Evolutionary conservation across 2,113 vertebrate genomes (phyloP), one percentile per base, ranked within the genome.

Genomic region (Enhydra lutris): DNA sequence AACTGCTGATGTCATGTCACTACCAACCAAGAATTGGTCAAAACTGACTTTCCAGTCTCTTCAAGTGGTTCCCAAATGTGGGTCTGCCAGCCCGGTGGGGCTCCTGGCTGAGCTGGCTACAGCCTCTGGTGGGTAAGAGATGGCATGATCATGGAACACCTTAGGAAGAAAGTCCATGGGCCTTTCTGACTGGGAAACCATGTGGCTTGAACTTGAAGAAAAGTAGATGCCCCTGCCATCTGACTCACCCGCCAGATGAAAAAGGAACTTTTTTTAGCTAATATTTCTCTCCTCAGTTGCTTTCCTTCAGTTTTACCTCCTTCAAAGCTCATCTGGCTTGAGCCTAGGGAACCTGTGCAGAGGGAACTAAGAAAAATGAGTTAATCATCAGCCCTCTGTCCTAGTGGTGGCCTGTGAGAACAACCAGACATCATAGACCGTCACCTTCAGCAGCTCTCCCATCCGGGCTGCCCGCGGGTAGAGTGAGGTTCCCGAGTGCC

Each of bases 151-250:
- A 0, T 57, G 79, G 69, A 50, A 26, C 7, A 15, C 65, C 95
- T 96, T 81, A 82, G 80, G 86, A 97, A 92, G 79, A 92, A 95
- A 95, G 82, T 78, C 87, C 42, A 10, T 7, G 50, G 61, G 69
- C n/a, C 52, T 88, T 94, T 88, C 95, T 90, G 86, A 92, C 31
- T 24, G 47, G 55, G 95, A 59, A 94, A 82, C 74, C 95, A 69
- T 57, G 86, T 55, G 71, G 47, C 42, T 86, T 86, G 83, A 90
- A 82, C 84, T 73, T 15, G 1, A 92, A 83, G 57, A 26, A 95
- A 97, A 89, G 42, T 29, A n/a, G 1, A 0, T 20, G 47, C 34
- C 20, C 42, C 67, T 31, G 15, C 15, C 23, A 2, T 63, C 36
- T 50, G 89, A 81, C 1, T 89, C 61, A 78, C 78, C 18, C 47